A percentile compares a stretch with the other conserved stretches of the same genome.
Evolutionary conservation across 2,113 vertebrate genomes (phyloP).

Genomic region (Blennius ocellaris): DNA sequence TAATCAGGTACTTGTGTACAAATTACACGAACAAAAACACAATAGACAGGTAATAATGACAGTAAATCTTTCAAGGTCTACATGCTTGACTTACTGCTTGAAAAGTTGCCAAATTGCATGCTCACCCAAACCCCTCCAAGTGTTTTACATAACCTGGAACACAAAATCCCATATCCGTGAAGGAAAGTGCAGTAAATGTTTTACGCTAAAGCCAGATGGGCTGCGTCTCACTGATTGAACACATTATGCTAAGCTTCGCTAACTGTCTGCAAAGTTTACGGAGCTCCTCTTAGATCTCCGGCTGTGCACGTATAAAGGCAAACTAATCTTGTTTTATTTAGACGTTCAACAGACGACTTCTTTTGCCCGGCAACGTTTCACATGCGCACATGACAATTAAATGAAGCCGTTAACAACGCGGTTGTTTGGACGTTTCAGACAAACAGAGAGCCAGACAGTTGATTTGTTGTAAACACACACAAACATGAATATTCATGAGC

Average conservation of each 20-base stretch:
- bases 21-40: too few relatives aligned
- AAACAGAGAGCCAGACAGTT: conserved; percentile 11
- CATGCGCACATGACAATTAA: background rate
- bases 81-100: too few relatives aligned
- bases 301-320: background rate
- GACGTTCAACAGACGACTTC: background rate
- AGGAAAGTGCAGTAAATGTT: background rate
- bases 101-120: too few relatives aligned
- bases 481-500: conserved; percentile 21
- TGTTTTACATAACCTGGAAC: too few relatives aligned
- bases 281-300: background rate
- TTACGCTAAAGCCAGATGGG: background rate
- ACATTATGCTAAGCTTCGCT: background rate
- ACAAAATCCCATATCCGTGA: too few relatives aligned
- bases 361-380: background rate
- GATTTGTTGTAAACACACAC: conserved; percentile 2
- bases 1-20: too few relatives aligned
- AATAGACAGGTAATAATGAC: too few relatives aligned
- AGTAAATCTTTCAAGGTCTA: too few relatives aligned
- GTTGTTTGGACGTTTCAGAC: background rate
- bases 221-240: background rate
- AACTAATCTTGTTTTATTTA: background rate
- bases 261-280: background rate
- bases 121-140: too few relatives aligned
- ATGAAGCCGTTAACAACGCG: background rate